Percentiles rank a stretch among this genome's conserved stretches.
Conservation (phyloP, 2,113 vertebrate species). For the Phrynosoma blainvillii region DNA sequence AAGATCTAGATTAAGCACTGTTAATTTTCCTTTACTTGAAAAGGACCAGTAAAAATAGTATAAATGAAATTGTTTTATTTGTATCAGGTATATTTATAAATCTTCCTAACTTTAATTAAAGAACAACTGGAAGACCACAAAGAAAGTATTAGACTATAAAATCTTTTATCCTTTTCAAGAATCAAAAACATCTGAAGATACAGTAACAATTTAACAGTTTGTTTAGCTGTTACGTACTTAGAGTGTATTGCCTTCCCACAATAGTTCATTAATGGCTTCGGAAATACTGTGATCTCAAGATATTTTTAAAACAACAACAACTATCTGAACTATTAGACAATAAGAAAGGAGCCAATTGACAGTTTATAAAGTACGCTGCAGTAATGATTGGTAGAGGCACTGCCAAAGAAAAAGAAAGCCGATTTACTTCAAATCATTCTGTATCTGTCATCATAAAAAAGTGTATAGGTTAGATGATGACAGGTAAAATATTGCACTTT, state of each 20-base stretch:
- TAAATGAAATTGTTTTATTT: constrained; percentile 40
- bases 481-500: constrained; percentile 77
- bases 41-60: constrained; percentile 50
- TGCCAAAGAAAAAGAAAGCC: constrained; percentile 62
- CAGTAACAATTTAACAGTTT: not conserved
- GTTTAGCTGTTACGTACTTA: not conserved
- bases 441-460: constrained; percentile 71
- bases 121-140: constrained; percentile 34
- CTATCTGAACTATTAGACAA: constrained; percentile 38
- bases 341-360: constrained; percentile 45
- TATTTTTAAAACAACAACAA: constrained; percentile 24
- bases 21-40: constrained; percentile 22
- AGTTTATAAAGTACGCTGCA: constrained; percentile 41
- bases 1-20: not conserved
- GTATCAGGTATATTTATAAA: constrained; percentile 41
- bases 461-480: constrained; percentile 65
- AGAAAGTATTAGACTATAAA: constrained; percentile 40
- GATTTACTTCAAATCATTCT: constrained; percentile 63
- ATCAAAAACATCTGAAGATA: constrained; percentile 2
- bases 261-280: constrained; percentile 37
- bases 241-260: not conserved
- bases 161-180: not conserved
- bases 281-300: constrained; percentile 49
- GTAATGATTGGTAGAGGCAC: constrained; percentile 53
- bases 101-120: constrained; percentile 43